phyloP scores from a whole-genome alignment of 1,140 invertebrate species.

The Neotoxoptera formosana region DNA sequence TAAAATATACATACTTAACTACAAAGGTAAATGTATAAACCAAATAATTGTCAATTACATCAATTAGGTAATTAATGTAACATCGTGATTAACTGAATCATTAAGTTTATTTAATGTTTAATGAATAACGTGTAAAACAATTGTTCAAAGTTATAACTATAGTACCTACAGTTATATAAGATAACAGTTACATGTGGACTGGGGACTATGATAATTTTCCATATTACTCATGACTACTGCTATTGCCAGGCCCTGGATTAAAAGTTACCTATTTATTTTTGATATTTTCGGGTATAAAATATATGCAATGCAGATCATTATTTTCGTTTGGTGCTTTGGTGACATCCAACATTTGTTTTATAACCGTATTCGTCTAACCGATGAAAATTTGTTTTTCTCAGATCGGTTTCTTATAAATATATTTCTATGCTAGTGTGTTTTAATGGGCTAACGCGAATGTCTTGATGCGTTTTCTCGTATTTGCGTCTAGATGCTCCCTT shows the following conservation, averaged over 20 bases:
- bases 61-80: neutral
- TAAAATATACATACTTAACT: neutral
- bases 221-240: neutral
- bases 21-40: neutral
- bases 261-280: neutral
- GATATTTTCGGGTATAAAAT: neutral
- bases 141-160: too few species aligned
- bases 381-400: neutral
- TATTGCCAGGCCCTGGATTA: neutral
- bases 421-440: neutral
- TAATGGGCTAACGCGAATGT: neutral
- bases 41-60: neutral
- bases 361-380: too few species aligned
- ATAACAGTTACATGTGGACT: neutral
- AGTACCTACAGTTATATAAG: too few species aligned
- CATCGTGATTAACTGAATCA: neutral
- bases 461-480: slow-evolving; percentile 6
- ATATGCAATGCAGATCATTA: neutral
- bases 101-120: neutral
- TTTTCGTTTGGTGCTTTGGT: neutral
- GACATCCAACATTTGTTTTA: too few species aligned
- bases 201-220: neutral
- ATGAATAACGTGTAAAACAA: neutral
- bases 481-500: neutral
- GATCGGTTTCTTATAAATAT: neutral